Conservation (phyloP, 2,797 vertebrate genomes). For the Acanthurus lineatus region DNA sequence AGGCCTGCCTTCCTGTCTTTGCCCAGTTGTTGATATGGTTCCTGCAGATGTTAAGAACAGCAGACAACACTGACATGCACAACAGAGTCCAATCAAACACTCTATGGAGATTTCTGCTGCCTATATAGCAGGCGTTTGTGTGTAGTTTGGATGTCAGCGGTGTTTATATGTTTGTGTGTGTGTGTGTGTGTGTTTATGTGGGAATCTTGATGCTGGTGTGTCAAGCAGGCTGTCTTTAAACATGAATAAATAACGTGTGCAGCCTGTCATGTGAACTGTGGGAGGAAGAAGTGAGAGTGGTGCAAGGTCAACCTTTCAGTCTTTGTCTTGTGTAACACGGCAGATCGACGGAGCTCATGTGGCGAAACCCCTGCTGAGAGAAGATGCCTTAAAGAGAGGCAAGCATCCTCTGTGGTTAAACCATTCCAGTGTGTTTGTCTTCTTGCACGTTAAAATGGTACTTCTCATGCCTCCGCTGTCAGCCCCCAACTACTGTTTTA, state of each 20-base stretch:
- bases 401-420: conserved; percentile 17
- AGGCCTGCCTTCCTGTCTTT: conserved; percentile 47
- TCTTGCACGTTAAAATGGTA: not conserved
- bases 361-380: conserved; percentile 24
- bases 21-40: conserved; percentile 61
- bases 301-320: conserved; percentile 69
- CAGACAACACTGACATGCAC: conserved; percentile 55
- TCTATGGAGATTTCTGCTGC: conserved; percentile 76
- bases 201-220: conserved; percentile 37
- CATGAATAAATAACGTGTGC: conserved; percentile 75
- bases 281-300: conserved; percentile 50
- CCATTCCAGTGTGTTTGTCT: conserved; percentile 12
- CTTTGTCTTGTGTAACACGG: conserved; percentile 46
- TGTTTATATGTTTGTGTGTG: not conserved
- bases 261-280: conserved; percentile 66
- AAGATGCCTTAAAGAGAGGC: not conserved
- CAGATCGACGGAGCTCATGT: conserved; percentile 31
- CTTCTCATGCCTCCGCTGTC: not conserved
- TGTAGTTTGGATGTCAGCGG: conserved; percentile 31
- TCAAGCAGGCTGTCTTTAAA: conserved; percentile 60
- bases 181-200: conserved; percentile 4
- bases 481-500: not conserved
- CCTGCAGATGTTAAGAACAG: conserved; percentile 52
- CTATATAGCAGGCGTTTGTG: conserved; percentile 53
- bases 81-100: conserved; percentile 59